Evolutionary conservation across 35 echinoderm and acorn worm species (phyloP), one percentile per base, ranked within the genome.

Genomic region (Lytechinus variegatus): DNA sequence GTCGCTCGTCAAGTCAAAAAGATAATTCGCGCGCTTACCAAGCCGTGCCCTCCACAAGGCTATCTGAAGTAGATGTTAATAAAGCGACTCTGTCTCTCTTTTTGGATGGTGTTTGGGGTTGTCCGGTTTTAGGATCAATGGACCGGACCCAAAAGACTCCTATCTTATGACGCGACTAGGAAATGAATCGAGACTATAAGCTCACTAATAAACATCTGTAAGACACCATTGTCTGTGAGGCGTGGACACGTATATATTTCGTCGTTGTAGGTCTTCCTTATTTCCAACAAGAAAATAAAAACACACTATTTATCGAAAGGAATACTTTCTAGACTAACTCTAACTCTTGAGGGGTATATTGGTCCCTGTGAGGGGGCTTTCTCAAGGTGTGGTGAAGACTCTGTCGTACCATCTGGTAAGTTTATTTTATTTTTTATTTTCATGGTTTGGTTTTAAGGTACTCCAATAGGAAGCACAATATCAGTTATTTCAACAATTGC

Each of bases 11-110:
- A 52, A 54, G 29, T 90, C 88, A 54, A 54, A 29, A 90, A 29
- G 88, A 6, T n/a, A 90, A 29, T 90, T 90, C 88, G 88, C n/a
- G 27, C 88, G 88, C 52, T 21, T 52, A 54, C 88, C 88, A 54
- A 90, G 13, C 88, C 66, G 66, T 79, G 66, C 66, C 66, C 24
- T 79, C 19, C 66, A 79, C 66, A n/a, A 79, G 66, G 66, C 19
- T 79, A 79, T 79, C 66, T 79, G 14, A 24, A 24, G 14, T 79
- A 79, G 66, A 79, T 79, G 16, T 19, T 79, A 79, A 79, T 79
- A 79, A 79, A 79, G 66, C 14, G 66, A 79, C 21, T 79, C 12
- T 44, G 33, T 44, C 21, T 79, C 6, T 79, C n/a, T 71, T 14
- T 71, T 24, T 24, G 21, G 8, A 24, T 24, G 66, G 4, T 79